Evolutionary conservation across 2,113 vertebrate genomes (phyloP).

Genomic region (Ailuropoda melanoleuca): DNA sequence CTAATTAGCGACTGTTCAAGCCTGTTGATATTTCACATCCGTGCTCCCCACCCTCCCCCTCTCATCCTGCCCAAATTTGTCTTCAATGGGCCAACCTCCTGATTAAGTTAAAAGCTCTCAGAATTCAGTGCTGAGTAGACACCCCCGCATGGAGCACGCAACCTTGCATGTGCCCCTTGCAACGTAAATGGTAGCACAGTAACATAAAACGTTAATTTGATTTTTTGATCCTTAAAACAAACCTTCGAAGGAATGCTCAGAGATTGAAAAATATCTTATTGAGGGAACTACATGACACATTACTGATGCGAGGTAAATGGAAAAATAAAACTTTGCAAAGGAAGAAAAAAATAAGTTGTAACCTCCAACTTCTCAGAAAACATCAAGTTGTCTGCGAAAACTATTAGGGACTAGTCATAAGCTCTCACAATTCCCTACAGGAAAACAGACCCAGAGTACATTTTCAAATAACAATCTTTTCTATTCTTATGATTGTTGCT

Average conservation of each 20-base stretch:
- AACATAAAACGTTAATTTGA: background rate
- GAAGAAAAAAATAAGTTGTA: background rate
- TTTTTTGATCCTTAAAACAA: background rate
- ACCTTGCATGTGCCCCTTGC: background rate
- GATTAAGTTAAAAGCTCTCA: background rate
- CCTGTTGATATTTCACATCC: background rate
- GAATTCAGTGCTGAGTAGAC: background rate
- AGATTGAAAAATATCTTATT: slow-evolving; percentile 25
- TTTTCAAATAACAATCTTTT: slow-evolving; percentile 35
- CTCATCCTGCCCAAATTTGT: no score
- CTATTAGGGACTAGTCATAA: background rate
- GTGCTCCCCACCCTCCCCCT: background rate
- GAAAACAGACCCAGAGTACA: background rate
- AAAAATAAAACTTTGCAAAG: background rate
- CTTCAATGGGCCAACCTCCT: background rate
- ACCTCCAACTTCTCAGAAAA: background rate
- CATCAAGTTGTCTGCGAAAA: background rate
- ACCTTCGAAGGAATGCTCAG: background rate
- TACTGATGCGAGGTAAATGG: background rate
- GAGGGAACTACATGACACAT: background rate
- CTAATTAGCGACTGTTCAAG: background rate
- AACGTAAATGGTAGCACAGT: background rate
- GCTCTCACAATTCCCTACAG: background rate
- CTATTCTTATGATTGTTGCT: background rate
- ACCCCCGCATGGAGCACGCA: accelerated